These are phyloP conservation scores for Ceryle rudis DNA, from an alignment of 2,797 vertebrate genomes.

Conservation along the genomic window DNA sequence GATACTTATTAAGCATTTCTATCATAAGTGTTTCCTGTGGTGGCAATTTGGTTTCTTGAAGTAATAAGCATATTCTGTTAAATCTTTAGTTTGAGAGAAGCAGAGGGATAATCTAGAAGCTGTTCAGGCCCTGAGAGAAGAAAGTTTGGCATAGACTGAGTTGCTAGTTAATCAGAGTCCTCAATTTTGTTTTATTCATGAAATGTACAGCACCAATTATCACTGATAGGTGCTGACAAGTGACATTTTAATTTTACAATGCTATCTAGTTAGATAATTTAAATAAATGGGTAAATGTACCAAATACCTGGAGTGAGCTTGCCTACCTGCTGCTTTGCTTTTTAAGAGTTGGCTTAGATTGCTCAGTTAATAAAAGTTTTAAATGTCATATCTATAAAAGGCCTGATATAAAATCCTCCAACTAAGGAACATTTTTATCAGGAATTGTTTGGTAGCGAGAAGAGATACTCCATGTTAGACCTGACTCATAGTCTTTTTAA, in stretches of 20 bases:
- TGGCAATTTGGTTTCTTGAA: neutral
- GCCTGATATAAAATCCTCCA: neutral
- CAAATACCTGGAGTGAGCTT: constrained; percentile 8
- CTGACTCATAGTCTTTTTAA: neutral
- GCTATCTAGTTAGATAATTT: constrained; percentile 45
- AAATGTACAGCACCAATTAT: constrained; percentile 40
- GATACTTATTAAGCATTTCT: neutral
- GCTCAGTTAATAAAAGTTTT: constrained; percentile 43
- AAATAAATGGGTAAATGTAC: constrained; percentile 44
- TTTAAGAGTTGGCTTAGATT: constrained; percentile 14
- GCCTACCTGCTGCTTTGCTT: constrained; percentile 37
- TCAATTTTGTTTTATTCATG: constrained; percentile 48
- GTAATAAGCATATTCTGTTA: neutral
- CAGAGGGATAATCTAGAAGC: neutral
- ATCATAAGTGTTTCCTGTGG: neutral
- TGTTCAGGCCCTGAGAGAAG: neutral
- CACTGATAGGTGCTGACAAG: constrained; percentile 53
- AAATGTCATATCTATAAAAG: constrained; percentile 10
- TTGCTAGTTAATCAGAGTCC: constrained; percentile 36
- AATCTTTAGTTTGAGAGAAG: constrained; percentile 7
- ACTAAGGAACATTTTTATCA: neutral
- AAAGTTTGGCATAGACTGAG: constrained; percentile 1
- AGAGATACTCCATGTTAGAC: neutral
- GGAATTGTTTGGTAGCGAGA: neutral
- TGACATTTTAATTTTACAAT: constrained; percentile 57